A percentile compares a stretch with the other conserved stretches of the same genome.
Evolutionary conservation across 1,140 invertebrate species (phyloP).

Genomic region (Pteromalus puparum): DNA sequence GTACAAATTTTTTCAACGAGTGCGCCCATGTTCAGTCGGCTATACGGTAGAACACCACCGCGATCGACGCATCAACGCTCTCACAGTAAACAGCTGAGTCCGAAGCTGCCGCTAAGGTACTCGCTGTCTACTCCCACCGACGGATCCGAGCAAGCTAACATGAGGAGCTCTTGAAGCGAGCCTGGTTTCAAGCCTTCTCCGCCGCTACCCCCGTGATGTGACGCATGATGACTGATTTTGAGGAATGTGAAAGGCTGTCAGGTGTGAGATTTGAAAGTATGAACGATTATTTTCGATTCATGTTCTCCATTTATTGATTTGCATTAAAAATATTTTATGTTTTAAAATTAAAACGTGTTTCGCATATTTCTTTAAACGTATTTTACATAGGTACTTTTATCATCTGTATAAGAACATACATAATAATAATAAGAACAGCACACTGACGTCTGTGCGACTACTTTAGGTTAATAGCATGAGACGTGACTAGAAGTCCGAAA

Average conservation of each 20-base stretch:
- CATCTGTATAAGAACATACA: no score
- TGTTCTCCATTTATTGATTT: no score
- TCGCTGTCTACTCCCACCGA: conserved; percentile 73
- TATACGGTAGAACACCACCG: conserved; percentile 76
- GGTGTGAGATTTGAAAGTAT: not conserved
- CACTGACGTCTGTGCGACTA: no score
- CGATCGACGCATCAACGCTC: conserved; percentile 78
- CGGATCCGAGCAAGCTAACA: conserved; percentile 67
- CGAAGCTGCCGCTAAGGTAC: conserved; percentile 76
- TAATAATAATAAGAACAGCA: no score
- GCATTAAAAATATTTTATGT: no score
- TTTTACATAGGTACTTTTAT: no score
- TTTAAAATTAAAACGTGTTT: no score
- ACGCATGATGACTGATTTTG: conserved; percentile 62
- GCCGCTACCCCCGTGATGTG: conserved; percentile 78
- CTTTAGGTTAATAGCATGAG: no score
- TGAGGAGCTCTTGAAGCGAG: conserved; percentile 79
- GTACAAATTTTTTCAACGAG: no score
- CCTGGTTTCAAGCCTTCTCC: conserved; percentile 77
- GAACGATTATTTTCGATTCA: no score
- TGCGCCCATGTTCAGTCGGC: conserved; percentile 76
- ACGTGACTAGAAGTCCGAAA: no score
- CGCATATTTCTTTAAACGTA: no score
- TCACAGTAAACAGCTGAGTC: conserved; percentile 78
- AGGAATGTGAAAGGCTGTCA: not conserved